Evolutionary conservation across 2,797 vertebrate genomes (phyloP).

Genomic region (Gambelia wislizenii): DNA sequence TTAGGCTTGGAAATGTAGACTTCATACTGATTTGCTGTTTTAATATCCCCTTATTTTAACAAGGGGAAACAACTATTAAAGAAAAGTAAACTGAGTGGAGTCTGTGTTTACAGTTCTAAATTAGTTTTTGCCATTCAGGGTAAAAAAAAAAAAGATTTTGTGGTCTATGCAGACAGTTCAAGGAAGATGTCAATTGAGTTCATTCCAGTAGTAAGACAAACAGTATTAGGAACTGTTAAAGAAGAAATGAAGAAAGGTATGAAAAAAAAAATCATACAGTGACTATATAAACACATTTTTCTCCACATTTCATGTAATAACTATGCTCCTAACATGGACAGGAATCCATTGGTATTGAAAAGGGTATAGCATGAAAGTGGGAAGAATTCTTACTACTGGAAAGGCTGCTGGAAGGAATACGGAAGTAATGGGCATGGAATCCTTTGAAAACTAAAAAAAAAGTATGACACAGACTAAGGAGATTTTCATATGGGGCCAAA

Average conservation of each 20-base stretch:
- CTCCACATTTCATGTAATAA: not conserved
- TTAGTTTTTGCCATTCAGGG: constrained; percentile 25
- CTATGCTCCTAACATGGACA: not conserved
- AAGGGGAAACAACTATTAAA: constrained; percentile 20
- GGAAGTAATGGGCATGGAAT: not conserved
- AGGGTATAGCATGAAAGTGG: not conserved
- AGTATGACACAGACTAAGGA: not conserved
- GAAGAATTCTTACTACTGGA: not conserved
- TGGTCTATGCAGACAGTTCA: not conserved
- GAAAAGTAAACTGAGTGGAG: constrained; percentile 19
- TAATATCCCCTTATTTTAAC: constrained; percentile 14
- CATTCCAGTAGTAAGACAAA: constrained; percentile 26
- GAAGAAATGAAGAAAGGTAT: not conserved
- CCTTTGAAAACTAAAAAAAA: not conserved
- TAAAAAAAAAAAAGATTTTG: not conserved
- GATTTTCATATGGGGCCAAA: too few relatives aligned
- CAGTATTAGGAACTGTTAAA: constrained; percentile 9
- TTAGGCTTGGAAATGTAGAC: not conserved
- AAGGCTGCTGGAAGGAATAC: not conserved
- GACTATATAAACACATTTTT: not conserved
- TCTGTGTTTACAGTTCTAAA: constrained; percentile 41
- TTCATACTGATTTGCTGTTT: constrained; percentile 12
- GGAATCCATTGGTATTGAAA: not conserved
- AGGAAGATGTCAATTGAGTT: constrained; percentile 22
- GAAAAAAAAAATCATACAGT: not conserved